phyloP scores from a whole-genome alignment of 2,888 invertebrate genomes.

The Pristionchus entomophagus region DNA sequence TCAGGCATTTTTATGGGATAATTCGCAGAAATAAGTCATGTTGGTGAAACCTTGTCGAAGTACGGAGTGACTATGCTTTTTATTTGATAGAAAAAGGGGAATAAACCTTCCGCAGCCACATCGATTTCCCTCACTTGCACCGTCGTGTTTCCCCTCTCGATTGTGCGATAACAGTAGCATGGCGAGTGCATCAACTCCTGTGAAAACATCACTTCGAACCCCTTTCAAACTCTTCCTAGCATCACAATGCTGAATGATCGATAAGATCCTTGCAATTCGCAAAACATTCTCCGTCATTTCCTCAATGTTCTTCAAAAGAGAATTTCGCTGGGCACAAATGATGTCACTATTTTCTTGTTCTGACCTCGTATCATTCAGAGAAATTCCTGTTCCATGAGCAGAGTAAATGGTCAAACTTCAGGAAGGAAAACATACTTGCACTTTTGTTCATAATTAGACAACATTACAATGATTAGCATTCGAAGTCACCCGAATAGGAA shows the following conservation, averaged over 20 bases:
- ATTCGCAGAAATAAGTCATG: no score
- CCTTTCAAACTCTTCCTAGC: no score
- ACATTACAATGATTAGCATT: no score
- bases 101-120: constrained; percentile 6
- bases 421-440: not conserved
- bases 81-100: not conserved
- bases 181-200: constrained; percentile 48
- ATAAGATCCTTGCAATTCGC: not conserved
- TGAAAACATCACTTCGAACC: not conserved
- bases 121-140: not conserved
- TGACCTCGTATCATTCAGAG: not conserved
- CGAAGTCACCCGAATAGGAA: no score
- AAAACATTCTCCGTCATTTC: not conserved
- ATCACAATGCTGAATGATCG: no score
- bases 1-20: no score
- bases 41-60: no score
- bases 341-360: not conserved
- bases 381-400: not conserved
- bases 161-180: constrained; percentile 44
- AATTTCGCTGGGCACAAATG: not conserved
- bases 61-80: no score
- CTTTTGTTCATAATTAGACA: no score
- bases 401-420: not conserved
- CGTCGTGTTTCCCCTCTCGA: not conserved
- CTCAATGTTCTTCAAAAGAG: not conserved